Percentiles rank a stretch among this genome's conserved stretches.
phyloP scores from a whole-genome alignment of 2,888 invertebrate genomes.

The Melinaea marsaeus region DNA sequence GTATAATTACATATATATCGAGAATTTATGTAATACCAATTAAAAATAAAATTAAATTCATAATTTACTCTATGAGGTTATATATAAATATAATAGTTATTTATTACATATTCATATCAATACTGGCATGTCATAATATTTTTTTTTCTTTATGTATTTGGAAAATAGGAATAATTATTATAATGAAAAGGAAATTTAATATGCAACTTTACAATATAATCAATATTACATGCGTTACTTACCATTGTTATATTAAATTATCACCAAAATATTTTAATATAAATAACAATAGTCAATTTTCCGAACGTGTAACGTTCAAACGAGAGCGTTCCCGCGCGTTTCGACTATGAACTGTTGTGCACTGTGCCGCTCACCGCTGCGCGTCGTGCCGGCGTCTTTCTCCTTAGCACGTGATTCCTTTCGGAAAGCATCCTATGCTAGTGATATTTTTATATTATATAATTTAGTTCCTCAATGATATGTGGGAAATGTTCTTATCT shows the following conservation, averaged over 20 bases:
- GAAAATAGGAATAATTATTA: too few species aligned
- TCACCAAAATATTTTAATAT: background rate
- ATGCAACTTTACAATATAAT: too few species aligned
- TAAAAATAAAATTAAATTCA: too few species aligned
- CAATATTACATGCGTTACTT: background rate
- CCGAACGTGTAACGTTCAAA: background rate
- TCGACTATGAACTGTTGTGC: conserved; percentile 50
- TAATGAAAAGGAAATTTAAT: too few species aligned
- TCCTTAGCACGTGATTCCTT: conserved; percentile 59
- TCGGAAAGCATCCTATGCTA: conserved; percentile 54
- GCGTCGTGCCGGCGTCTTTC: conserved; percentile 50
- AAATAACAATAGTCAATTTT: background rate
- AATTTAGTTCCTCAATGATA: too few species aligned
- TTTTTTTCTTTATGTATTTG: too few species aligned
- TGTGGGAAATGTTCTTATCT: background rate
- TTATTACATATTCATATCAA: too few species aligned
- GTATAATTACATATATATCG: too few species aligned
- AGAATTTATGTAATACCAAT: too few species aligned
- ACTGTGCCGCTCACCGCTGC: conserved; percentile 45
- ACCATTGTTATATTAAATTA: conserved; percentile 1
- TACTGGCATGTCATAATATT: too few species aligned
- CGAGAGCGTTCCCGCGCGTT: conserved; percentile 55
- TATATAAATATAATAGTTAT: too few species aligned
- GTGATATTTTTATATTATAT: conserved; percentile 4
- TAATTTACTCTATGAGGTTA: too few species aligned